Conservation (phyloP, 1,140 invertebrate species). For the Lordiphosa stackelbergi region DNA sequence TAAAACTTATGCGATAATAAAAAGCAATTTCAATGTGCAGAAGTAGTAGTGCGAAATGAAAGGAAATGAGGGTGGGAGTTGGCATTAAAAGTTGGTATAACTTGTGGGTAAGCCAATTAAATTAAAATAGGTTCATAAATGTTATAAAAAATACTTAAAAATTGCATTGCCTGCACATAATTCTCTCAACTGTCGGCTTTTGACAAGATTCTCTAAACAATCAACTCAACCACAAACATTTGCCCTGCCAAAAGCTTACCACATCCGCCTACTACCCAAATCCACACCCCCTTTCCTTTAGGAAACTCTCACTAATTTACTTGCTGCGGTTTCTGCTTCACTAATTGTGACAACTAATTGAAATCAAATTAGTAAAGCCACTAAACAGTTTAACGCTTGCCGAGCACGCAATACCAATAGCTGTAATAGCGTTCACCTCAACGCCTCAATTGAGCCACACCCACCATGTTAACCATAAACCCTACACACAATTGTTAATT, state of each 20-base stretch:
- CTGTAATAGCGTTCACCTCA: background rate
- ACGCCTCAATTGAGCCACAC: conserved; percentile 13
- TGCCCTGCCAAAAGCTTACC: conserved; percentile 1
- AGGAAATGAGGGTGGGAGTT: background rate
- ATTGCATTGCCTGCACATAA: too few species aligned
- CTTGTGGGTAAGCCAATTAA: too few species aligned
- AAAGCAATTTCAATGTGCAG: conserved; percentile 34
- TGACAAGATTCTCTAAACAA: background rate
- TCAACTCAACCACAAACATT: conserved; percentile 28
- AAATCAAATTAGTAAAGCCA: conserved; percentile 67
- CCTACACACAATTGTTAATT: conserved; percentile 56
- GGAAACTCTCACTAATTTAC: conserved; percentile 46
- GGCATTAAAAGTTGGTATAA: background rate
- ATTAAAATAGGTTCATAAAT: background rate
- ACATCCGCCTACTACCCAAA: conserved; percentile 4
- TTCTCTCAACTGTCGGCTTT: too few species aligned
- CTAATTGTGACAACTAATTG: conserved; percentile 70
- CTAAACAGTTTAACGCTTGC: conserved; percentile 61
- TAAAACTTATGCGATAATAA: conserved; percentile 6
- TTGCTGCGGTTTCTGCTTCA: conserved; percentile 57
- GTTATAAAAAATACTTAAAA: background rate
- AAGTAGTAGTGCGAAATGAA: background rate
- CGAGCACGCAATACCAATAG: conserved; percentile 28
- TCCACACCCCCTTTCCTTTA: background rate
- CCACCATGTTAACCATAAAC: conserved; percentile 41